Conservation (phyloP, 2,113 vertebrate species). For the Amphilophus citrinellus region DNA sequence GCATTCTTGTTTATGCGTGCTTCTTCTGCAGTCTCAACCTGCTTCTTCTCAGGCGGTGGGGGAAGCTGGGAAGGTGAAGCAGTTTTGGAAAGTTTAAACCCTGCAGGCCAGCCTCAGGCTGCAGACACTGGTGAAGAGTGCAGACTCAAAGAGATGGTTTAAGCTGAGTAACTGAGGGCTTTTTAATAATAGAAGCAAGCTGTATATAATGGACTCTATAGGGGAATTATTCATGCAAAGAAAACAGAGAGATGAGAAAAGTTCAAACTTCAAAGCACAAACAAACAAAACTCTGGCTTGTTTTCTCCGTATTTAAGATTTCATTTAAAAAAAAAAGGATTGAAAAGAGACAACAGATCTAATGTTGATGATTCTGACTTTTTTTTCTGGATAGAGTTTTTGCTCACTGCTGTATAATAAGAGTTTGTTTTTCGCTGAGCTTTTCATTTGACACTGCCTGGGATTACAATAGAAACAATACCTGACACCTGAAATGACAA, state of each 20-base stretch:
- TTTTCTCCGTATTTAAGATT: constrained; percentile 17
- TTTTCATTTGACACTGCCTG: constrained; percentile 20
- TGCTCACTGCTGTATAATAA: constrained; percentile 17
- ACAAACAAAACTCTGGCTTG: neutral
- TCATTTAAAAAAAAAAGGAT: neutral
- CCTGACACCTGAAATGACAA: constrained; percentile 21
- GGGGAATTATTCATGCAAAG: neutral
- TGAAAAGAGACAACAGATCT: constrained; percentile 22
- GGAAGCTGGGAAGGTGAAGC: constrained; percentile 11
- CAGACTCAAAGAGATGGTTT: neutral
- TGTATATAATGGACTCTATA: neutral
- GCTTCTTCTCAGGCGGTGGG: neutral
- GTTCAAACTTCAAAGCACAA: constrained; percentile 13
- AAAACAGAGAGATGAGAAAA: neutral
- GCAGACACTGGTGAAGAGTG: neutral
- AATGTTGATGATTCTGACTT: constrained; percentile 25
- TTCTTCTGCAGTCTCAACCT: constrained; percentile 4
- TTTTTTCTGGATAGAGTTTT: neutral
- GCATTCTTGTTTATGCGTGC: constrained; percentile 40
- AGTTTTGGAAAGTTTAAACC: neutral
- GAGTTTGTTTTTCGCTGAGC: constrained; percentile 28
- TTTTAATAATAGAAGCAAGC: neutral
- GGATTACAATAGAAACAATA: neutral
- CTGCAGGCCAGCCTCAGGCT: constrained; percentile 35
- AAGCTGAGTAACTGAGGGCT: neutral